phyloP scores from a whole-genome alignment of 1,140 invertebrate genomes.

The Drosophila micromelanica region DNA sequence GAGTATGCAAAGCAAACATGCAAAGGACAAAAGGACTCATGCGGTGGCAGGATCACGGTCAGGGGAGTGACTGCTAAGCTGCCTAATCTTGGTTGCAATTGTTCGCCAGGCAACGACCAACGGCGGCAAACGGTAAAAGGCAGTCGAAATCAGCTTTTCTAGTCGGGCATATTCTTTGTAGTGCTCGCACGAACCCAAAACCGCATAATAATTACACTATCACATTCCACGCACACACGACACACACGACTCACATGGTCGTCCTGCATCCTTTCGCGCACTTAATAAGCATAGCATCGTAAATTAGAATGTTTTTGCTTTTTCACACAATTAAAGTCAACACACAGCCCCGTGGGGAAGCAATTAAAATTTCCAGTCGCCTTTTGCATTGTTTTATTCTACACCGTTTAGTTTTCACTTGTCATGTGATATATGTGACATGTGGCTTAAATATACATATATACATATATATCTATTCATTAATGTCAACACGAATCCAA shows the following conservation, averaged over 20 bases:
- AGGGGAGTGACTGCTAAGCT: slow-evolving; percentile 57
- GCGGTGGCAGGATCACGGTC: slow-evolving; percentile 27
- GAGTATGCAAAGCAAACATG: slow-evolving; percentile 58
- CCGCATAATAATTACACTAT: slow-evolving; percentile 81
- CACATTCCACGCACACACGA: slow-evolving; percentile 61
- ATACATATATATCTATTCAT: slow-evolving; percentile 58
- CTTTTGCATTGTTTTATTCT: slow-evolving; percentile 46
- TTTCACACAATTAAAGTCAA: slow-evolving; percentile 83
- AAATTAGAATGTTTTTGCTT: slow-evolving; percentile 83
- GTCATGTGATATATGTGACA: slow-evolving; percentile 36
- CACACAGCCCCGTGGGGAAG: slow-evolving; percentile 42
- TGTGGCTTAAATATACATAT: slow-evolving; percentile 29
- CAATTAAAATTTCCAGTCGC: slow-evolving; percentile 70
- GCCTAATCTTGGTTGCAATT: slow-evolving; percentile 75
- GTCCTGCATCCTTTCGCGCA: slow-evolving; percentile 65
- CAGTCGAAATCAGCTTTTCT: slow-evolving; percentile 17
- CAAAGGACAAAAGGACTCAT: slow-evolving; percentile 56
- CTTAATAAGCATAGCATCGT: slow-evolving; percentile 55
- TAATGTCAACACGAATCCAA: slow-evolving; percentile 47
- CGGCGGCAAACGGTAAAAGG: slow-evolving; percentile 2
- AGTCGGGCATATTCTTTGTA: slow-evolving; percentile 12
- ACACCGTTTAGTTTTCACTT: slow-evolving; percentile 8
- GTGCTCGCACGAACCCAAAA: slow-evolving; percentile 52
- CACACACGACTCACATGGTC: no score
- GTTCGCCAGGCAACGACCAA: slow-evolving; percentile 40